Conservation (phyloP, 2,888 invertebrate species). For the Dryobotodes eremita region DNA sequence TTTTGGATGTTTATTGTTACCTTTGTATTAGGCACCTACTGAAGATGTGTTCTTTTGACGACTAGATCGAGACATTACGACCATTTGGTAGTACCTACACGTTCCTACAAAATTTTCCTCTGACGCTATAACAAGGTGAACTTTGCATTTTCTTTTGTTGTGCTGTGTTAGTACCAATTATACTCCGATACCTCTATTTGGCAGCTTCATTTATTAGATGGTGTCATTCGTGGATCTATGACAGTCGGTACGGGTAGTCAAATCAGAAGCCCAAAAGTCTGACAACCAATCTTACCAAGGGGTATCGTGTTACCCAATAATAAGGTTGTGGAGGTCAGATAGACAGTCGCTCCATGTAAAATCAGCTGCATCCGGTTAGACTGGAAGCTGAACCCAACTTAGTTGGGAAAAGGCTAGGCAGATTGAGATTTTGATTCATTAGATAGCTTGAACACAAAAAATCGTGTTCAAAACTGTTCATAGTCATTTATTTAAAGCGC, state of each 20-base stretch:
- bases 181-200: background rate
- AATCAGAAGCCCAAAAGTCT: background rate
- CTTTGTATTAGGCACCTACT: background rate
- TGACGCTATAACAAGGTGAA: background rate
- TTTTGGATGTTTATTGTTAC: background rate
- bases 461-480: constrained; percentile 32
- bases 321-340: background rate
- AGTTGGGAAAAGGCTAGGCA: background rate
- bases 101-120: background rate
- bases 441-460: constrained; percentile 19
- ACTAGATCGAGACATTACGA: background rate
- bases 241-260: background rate
- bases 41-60: background rate
- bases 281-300: background rate
- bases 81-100: background rate
- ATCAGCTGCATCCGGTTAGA: background rate
- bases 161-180: background rate
- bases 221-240: background rate
- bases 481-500: constrained; percentile 27
- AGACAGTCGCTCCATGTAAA: background rate
- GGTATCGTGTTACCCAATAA: background rate
- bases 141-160: background rate
- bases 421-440: background rate
- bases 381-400: no score
- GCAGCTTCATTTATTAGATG: background rate